Base-by-base conservation (phyloP, 1,140 invertebrate species). In the Lethrus apterus region DNA sequence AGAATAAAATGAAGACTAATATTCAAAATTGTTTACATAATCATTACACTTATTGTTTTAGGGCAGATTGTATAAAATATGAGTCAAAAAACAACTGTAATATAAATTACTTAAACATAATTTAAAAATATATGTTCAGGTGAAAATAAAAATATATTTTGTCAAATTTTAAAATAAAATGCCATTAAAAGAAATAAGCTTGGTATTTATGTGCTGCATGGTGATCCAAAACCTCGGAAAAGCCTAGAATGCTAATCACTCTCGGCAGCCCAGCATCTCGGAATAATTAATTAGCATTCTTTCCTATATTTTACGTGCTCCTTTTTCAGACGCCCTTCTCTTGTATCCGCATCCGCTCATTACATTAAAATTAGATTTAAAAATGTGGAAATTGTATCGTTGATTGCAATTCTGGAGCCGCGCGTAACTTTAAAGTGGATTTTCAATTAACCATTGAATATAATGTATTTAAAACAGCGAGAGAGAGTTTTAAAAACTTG, bases 301-400 rank as follows among this genome's bases (percentile, higher is more conserved):
- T 65, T 65, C 52, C 61, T 64, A 61, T 64, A 59, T 57, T 61
- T 60, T 63, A 58, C 58, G 58, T 63, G 59, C 56, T 56, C 44
- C 58, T 56, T 60, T 62, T 62, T 56, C 50, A 52, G 45, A 47
- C 50, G 48, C 43, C 41, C 54, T 48, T 44, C 40, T 43, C 19
- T 26, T 29, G 42, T 18, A 30, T 48, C 46, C 47, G 51, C 51
- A 43, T 55, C 44, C 54, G 50, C 61, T 65, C 63, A 64, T 65
- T 65, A 64, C 60, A 63, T 65, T 64, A 64, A 64, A 65, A 65
- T 65, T 65, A 65, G 62, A 65, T 65, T 65, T 65, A 65, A 65
- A 65, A 65, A 65, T 64, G 63, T 65, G 63, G 63, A 65, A 64
- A 65, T 65, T 64, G 63, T 65, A 65, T 63, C 63, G 63, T 61